A percentile compares a stretch with the other conserved stretches of the same genome.
Conservation (phyloP, 1,140 invertebrate genomes). For the Lycorma delicatula region DNA sequence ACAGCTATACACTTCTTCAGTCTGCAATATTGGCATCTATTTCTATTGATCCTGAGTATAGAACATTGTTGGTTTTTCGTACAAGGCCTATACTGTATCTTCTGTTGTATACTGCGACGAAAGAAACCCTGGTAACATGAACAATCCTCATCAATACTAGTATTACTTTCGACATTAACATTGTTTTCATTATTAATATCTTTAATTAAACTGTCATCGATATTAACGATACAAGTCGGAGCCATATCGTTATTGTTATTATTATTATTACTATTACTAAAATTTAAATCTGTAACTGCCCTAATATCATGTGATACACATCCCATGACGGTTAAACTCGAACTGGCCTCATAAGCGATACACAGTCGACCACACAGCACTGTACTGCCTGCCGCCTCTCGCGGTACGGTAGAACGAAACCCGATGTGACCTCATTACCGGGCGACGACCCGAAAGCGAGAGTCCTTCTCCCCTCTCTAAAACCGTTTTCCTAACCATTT, state of each 20-base stretch:
- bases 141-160: conserved; percentile 10
- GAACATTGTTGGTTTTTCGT: conserved; percentile 97
- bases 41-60: conserved; percentile 92
- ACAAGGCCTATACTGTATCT: conserved; percentile 95
- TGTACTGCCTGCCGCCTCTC: too few species aligned
- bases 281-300: neutral
- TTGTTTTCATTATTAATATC: conserved; percentile 5
- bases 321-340: neutral
- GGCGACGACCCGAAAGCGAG: conserved; percentile 6
- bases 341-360: too few species aligned
- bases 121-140: conserved; percentile 67
- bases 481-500: too few species aligned
- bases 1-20: conserved; percentile 97
- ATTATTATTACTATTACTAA: too few species aligned
- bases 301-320: neutral
- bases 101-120: conserved; percentile 89
- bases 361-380: too few species aligned
- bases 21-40: conserved; percentile 93
- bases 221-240: neutral
- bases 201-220: conserved; percentile 8
- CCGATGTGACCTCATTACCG: conserved; percentile 1
- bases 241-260: too few species aligned
- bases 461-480: neutral
- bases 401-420: neutral
- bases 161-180: conserved; percentile 5